These are phyloP conservation scores for Musca vetustissima DNA, from an alignment of 1,140 invertebrate species.

Conservation along the genomic window DNA sequence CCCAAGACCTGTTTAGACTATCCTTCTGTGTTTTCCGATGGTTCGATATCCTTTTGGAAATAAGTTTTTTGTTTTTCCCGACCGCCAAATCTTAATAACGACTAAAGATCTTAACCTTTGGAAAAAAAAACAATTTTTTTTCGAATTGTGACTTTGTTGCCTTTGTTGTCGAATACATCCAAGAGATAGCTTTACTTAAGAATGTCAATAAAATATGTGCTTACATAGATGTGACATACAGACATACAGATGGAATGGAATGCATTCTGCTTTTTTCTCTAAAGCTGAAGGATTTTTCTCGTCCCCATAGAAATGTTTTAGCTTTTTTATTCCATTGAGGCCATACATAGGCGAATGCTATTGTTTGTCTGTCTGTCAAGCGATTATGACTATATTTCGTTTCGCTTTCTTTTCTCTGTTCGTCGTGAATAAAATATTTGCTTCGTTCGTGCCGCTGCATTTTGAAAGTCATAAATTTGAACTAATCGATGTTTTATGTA, in stretches of 20 bases:
- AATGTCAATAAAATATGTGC: neutral
- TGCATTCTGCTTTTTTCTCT: neutral
- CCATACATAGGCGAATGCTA: too few species aligned
- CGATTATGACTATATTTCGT: too few species aligned
- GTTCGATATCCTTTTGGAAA: neutral
- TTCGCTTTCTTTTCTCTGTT: too few species aligned
- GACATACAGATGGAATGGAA: neutral
- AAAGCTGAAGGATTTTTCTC: neutral
- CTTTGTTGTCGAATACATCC: neutral
- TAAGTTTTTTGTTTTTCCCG: neutral
- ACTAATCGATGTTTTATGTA: conserved; percentile 10
- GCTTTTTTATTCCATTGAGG: too few species aligned
- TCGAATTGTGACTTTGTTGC: neutral
- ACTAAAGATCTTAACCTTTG: too few species aligned
- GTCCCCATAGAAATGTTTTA: too few species aligned
- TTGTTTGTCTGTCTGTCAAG: too few species aligned
- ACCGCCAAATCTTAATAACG: too few species aligned
- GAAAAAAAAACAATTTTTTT: too few species aligned
- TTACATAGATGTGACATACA: neutral
- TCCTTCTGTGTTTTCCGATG: neutral
- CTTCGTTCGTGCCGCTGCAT: too few species aligned
- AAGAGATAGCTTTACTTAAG: neutral
- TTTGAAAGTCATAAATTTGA: neutral
- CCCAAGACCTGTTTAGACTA: neutral
- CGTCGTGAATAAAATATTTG: too few species aligned